Conservation (phyloP, 53 echinoderm and acorn worm genomes). For the Holothuria leucospilota region DNA sequence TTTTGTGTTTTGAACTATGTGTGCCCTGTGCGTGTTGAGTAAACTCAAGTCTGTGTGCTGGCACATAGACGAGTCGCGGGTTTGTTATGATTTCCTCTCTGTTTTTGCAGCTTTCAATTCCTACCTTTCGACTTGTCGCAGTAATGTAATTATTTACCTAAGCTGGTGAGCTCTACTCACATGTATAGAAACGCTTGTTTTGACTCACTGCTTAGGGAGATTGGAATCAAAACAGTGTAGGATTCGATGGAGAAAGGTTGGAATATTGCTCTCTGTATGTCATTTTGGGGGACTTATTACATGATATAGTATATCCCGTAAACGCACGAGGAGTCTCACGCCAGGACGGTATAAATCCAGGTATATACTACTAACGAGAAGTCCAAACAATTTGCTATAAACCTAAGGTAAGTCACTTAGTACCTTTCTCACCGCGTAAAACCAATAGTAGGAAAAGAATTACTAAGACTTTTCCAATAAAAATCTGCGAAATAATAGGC, state of each 20-base stretch:
- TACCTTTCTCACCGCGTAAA: too few relatives aligned
- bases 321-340: too few relatives aligned
- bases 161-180: constrained; percentile 41
- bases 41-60: constrained; percentile 10
- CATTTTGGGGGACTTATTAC: not conserved
- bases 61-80: constrained; percentile 25
- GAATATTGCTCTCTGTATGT: constrained; percentile 5
- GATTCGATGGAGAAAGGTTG: constrained; percentile 37
- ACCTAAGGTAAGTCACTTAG: too few relatives aligned
- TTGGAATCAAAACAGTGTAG: constrained; percentile 36
- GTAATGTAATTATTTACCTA: constrained; percentile 57
- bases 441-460: too few relatives aligned
- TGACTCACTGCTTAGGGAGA: constrained; percentile 41
- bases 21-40: constrained; percentile 35
- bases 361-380: too few relatives aligned
- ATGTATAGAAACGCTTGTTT: constrained; percentile 33
- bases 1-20: constrained; percentile 54
- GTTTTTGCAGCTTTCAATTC: constrained; percentile 45
- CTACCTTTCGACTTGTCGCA: constrained; percentile 43
- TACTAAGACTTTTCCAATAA: too few relatives aligned
- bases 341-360: too few relatives aligned
- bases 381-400: too few relatives aligned
- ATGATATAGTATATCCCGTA: too few relatives aligned
- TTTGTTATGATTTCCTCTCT: constrained; percentile 43
- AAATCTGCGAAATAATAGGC: too few relatives aligned